Evolutionary conservation across 2,888 invertebrate genomes (phyloP).

Genomic region (Andrena bicolor): DNA sequence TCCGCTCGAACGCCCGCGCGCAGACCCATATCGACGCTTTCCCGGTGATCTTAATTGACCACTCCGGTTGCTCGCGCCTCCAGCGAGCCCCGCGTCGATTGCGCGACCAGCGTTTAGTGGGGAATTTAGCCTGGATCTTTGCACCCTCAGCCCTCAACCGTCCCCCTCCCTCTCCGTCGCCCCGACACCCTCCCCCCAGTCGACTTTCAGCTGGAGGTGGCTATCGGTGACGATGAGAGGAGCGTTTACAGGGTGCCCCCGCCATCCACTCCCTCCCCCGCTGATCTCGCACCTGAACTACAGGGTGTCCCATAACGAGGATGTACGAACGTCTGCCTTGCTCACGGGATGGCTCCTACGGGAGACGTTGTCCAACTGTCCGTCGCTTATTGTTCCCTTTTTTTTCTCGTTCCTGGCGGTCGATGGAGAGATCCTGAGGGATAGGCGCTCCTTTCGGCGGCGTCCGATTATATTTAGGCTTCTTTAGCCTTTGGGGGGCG

Average conservation of each 20-base stretch:
- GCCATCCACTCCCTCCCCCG: no score
- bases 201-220: constrained; percentile 16
- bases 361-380: neutral
- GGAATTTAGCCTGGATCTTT: constrained; percentile 52
- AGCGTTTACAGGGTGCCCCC: constrained; percentile 20
- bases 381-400: neutral
- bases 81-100: constrained; percentile 61
- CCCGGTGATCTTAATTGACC: constrained; percentile 73
- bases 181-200: neutral
- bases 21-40: constrained; percentile 68
- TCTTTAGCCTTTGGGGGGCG: no score
- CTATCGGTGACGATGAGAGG: constrained; percentile 32
- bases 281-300: neutral
- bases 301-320: neutral
- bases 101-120: constrained; percentile 48
- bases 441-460: no score
- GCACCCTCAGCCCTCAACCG: constrained; percentile 26
- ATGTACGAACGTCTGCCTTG: neutral
- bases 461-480: no score
- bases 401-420: neutral
- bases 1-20: constrained; percentile 66
- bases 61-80: constrained; percentile 69
- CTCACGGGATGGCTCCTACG: neutral
- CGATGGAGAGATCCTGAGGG: no score
- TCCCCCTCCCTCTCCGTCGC: no score